phyloP scores from a whole-genome alignment of 2,888 invertebrate genomes.

The Leptopilina myrica region DNA sequence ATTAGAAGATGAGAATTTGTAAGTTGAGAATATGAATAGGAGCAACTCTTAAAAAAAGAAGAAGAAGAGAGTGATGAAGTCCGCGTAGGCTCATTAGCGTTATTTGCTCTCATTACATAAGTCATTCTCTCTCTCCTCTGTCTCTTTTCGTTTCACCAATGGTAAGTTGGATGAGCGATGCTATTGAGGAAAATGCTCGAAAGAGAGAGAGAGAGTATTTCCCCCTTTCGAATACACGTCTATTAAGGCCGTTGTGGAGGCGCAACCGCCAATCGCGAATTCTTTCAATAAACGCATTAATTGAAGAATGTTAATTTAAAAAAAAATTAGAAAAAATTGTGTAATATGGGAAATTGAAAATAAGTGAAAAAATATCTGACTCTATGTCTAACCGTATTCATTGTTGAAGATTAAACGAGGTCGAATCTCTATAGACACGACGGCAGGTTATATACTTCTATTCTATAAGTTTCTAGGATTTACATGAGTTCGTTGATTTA shows the following conservation, averaged over 20 bases:
- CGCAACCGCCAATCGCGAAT: neutral
- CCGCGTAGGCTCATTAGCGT: slow-evolving; percentile 75
- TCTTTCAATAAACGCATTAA: neutral
- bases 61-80: slow-evolving; percentile 62
- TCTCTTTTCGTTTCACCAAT: neutral
- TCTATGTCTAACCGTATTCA: slow-evolving; percentile 45
- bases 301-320: slow-evolving; percentile 37
- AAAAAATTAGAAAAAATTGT: slow-evolving; percentile 49
- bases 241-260: neutral
- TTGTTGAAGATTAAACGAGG: slow-evolving; percentile 59
- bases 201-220: slow-evolving; percentile 38
- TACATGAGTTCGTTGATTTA: slow-evolving; percentile 20
- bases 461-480: slow-evolving; percentile 6
- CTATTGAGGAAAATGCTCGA: slow-evolving; percentile 2
- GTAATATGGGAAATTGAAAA: slow-evolving; percentile 43
- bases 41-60: slow-evolving; percentile 58
- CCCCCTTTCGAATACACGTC: neutral
- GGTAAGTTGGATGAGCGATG: slow-evolving; percentile 2
- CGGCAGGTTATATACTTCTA: slow-evolving; percentile 9
- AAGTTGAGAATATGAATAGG: slow-evolving; percentile 41
- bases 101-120: slow-evolving; percentile 76
- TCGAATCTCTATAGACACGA: slow-evolving; percentile 46
- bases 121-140: slow-evolving; percentile 46
- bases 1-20: slow-evolving; percentile 13
- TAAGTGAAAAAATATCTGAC: slow-evolving; percentile 12